Evolutionary conservation across 2,797 vertebrate species (phyloP).

Genomic region (Molossus molossus): DNA sequence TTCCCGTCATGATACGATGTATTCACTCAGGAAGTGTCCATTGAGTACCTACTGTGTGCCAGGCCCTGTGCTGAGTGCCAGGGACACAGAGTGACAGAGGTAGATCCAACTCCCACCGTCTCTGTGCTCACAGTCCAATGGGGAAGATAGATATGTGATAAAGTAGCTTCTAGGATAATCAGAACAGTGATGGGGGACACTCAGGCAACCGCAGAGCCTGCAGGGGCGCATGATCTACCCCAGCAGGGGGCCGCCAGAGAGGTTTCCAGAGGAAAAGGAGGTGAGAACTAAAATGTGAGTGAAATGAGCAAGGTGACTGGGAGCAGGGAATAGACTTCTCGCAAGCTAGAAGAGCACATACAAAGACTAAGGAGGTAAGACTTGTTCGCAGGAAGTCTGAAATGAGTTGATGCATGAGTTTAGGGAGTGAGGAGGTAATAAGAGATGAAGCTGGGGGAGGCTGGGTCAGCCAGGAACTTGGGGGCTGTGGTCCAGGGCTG

Average conservation of each 20-base stretch:
- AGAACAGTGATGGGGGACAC: too few relatives aligned
- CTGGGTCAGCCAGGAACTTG: background rate
- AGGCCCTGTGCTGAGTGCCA: background rate
- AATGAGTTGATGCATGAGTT: background rate
- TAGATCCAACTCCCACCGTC: fast-evolving
- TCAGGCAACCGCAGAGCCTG: background rate
- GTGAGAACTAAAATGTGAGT: background rate
- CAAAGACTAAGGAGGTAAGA: background rate
- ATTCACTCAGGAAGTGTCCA: background rate
- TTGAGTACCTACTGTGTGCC: background rate
- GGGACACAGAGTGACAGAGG: background rate
- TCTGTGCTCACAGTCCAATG: background rate
- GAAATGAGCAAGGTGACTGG: background rate
- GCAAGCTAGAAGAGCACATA: background rate
- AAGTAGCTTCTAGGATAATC: background rate
- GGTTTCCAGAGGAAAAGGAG: background rate
- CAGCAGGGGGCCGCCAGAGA: background rate
- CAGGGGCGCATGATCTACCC: too few relatives aligned
- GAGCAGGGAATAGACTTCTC: background rate
- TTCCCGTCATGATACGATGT: background rate
- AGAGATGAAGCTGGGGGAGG: background rate
- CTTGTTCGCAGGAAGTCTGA: background rate
- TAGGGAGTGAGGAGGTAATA: background rate
- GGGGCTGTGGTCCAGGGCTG: background rate
- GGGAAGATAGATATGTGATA: background rate